Conservation (phyloP, 2,888 invertebrate genomes). For the Pollenia labialis region DNA sequence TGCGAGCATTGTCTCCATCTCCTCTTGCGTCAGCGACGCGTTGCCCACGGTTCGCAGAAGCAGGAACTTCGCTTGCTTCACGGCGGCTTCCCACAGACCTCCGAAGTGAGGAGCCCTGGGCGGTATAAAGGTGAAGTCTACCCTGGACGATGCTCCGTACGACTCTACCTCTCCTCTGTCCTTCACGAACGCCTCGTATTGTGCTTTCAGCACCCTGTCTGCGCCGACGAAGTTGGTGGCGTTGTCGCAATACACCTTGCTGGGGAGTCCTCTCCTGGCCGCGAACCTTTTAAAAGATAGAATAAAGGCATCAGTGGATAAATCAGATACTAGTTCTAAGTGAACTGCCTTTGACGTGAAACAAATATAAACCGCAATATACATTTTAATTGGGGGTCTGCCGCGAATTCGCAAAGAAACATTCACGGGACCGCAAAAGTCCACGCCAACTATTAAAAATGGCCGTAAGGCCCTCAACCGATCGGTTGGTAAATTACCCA, state of each 20-base stretch:
- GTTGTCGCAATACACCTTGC: constrained; percentile 64
- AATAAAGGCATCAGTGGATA: constrained; percentile 46
- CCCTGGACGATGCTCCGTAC: constrained; percentile 30
- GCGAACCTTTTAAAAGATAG: constrained; percentile 62
- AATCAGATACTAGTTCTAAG: not conserved
- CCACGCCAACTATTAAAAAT: constrained; percentile 8
- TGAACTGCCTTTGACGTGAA: not conserved
- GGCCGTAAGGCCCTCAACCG: not conserved
- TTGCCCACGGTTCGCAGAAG: constrained; percentile 44
- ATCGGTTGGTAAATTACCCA: not conserved
- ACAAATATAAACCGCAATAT: not conserved
- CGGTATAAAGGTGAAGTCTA: constrained; percentile 53
- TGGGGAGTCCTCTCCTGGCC: constrained; percentile 48
- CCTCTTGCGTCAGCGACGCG: constrained; percentile 59
- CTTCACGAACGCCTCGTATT: not conserved
- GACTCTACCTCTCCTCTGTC: not conserved
- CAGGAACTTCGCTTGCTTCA: constrained; percentile 36
- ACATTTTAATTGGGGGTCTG: constrained; percentile 13
- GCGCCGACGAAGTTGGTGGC: constrained; percentile 67
- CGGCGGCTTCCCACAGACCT: constrained; percentile 44
- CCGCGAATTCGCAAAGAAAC: constrained; percentile 7
- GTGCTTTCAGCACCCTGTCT: constrained; percentile 8
- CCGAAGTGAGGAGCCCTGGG: constrained; percentile 46
- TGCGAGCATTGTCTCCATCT: constrained; percentile 58
- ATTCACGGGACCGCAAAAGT: not conserved